Base-by-base conservation (phyloP, 92 coral and sea anemone genomes). In the Porites divaricata region DNA sequence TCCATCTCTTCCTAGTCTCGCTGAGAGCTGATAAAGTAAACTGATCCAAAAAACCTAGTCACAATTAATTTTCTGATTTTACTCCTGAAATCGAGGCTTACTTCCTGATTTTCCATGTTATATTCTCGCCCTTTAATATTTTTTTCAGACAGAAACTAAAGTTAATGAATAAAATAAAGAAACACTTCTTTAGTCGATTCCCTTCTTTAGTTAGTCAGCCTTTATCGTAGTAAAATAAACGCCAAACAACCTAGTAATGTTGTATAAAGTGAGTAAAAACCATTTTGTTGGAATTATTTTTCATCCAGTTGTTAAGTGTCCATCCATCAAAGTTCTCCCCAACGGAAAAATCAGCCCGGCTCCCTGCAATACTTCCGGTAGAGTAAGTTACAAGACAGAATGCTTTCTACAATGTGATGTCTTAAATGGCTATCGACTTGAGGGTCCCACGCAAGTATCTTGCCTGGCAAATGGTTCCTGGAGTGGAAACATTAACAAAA, bases 401-500 rank as follows among this genome's bases (percentile, higher is more conserved):
- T 83, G 91, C 24, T n/a, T 50, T n/a, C 76, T 88, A 41, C 83
- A 45, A 56, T 88, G 91, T 54, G 69, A 83, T 62, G 45, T 26
- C 6, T 23, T 80, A 21, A 62, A 77, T 62, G 91, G 91, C 8
- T 88, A 76, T 75, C 57, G 19, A 51, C 84, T 50, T 0, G 62
- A 66, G 15, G 91, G 91, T 17, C 35, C 85, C 10, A 16, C 63
- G 28, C 64, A 71, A 0, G 84, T 80, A 8, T 75, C 88, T 8
- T 88, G 91, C 48, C 74, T 54, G 16, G 80, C 15, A 58, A 88
- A 66, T 50, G 91, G 91, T 1, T 48, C 81, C 3, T 88, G 91
- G 91, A 81, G 84, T 57, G 80, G 8, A 10, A 79, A 78, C 76
- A 15, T 57, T n/a, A 78, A 4, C 63, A 24, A 49, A 0, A 59